phyloP scores from a whole-genome alignment of 2,888 invertebrate species.

The Masnerella sp. region DNA sequence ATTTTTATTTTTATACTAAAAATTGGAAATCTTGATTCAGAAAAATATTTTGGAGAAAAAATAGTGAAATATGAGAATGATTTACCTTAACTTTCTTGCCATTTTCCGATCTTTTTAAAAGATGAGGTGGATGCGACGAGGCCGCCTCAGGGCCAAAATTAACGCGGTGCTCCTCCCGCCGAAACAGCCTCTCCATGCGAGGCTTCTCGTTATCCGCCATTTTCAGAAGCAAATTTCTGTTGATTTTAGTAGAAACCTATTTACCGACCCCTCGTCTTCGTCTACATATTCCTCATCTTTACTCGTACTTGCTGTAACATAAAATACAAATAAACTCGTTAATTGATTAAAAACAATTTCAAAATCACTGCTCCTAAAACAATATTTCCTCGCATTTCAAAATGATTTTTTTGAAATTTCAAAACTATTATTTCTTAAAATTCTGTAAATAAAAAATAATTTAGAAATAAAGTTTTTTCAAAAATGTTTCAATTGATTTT shows the following conservation, averaged over 20 bases:
- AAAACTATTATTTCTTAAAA: too few species aligned
- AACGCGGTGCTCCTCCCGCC: conserved; percentile 68
- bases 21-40: too few species aligned
- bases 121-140: conserved; percentile 74
- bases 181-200: conserved; percentile 62
- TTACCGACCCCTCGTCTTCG: conserved; percentile 46
- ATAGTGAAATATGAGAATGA: too few species aligned
- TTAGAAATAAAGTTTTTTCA: too few species aligned
- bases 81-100: conserved; percentile 88
- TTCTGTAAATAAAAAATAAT: too few species aligned
- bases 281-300: conserved; percentile 80
- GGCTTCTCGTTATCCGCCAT: conserved; percentile 65
- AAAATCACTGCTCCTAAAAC: too few species aligned
- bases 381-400: too few species aligned
- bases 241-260: conserved; percentile 39
- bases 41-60: too few species aligned
- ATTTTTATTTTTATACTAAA: too few species aligned
- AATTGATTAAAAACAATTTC: too few species aligned
- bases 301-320: conserved; percentile 80
- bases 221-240: conserved; percentile 54
- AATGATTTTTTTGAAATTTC: too few species aligned
- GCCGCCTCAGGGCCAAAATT: conserved; percentile 81
- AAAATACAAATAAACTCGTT: not conserved
- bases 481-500: too few species aligned
- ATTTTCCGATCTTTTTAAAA: conserved; percentile 82